These are phyloP conservation scores for Cheumatopsyche charites DNA, from an alignment of 1,140 invertebrate species.

Conservation along the genomic window DNA sequence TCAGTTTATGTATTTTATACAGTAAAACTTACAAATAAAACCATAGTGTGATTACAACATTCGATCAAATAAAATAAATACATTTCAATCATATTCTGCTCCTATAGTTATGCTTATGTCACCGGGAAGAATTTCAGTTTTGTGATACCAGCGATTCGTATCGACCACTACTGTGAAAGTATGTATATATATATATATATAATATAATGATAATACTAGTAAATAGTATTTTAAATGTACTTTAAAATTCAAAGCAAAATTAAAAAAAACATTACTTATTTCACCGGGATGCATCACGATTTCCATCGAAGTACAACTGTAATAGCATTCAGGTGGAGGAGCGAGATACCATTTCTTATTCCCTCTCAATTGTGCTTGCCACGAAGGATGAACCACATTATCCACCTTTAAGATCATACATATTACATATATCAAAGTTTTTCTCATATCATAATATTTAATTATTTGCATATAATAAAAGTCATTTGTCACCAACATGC, in stretches of 20 bases:
- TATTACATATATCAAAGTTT: not conserved
- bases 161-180: conserved; percentile 83
- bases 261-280: conserved; percentile 73
- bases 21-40: no score
- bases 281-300: conserved; percentile 83
- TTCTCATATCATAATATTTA: not conserved
- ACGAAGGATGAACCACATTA: conserved; percentile 87
- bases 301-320: conserved; percentile 71
- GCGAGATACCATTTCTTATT: conserved; percentile 85
- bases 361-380: conserved; percentile 92
- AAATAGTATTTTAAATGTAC: not conserved
- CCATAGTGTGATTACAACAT: no score
- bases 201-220: not conserved
- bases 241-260: not conserved
- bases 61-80: not conserved
- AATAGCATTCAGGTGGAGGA: conserved; percentile 87
- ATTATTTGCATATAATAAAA: no score
- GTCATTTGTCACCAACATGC: conserved; percentile 75
- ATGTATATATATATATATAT: conserved; percentile 6
- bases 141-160: conserved; percentile 95
- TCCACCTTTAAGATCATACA: conserved; percentile 72
- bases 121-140: conserved; percentile 82
- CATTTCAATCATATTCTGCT: conserved; percentile 85
- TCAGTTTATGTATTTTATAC: no score
- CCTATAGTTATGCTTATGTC: conserved; percentile 95